phyloP scores from a whole-genome alignment of 2,797 vertebrate genomes.

The Argentina silus region DNA sequence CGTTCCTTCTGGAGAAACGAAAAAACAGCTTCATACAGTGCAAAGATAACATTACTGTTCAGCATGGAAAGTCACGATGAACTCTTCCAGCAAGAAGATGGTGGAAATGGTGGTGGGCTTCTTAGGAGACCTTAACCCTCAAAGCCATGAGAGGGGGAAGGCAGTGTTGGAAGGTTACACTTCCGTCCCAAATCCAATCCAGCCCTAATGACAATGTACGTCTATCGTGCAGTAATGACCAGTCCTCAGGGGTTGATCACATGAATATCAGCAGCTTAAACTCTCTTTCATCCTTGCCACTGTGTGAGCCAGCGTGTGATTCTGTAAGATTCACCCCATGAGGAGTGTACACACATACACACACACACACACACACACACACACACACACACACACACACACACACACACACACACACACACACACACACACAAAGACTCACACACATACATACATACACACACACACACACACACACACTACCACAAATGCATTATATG shows the following conservation, averaged over 20 bases:
- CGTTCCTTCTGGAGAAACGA: too few relatives aligned
- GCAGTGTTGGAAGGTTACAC: slow-evolving; percentile 30
- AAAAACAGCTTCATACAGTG: too few relatives aligned
- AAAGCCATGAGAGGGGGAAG: neutral
- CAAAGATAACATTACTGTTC: too few relatives aligned
- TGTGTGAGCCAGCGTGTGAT: slow-evolving; percentile 37
- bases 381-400: slow-evolving; percentile 38
- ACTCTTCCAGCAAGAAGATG: too few relatives aligned
- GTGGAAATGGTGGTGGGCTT: neutral
- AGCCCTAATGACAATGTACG: slow-evolving; percentile 69
- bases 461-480: slow-evolving; percentile 46
- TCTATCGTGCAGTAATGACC: slow-evolving; percentile 64
- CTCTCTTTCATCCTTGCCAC: slow-evolving; percentile 61
- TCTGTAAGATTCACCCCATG: slow-evolving; percentile 47
- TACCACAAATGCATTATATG: too few relatives aligned
- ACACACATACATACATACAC: slow-evolving; percentile 28
- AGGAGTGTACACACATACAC: slow-evolving; percentile 39
- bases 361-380: slow-evolving; percentile 36
- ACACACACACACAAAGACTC: slow-evolving; percentile 33
- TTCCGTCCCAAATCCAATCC: slow-evolving; percentile 51
- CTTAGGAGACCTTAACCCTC: neutral
- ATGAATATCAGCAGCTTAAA: slow-evolving; percentile 66
- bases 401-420: slow-evolving; percentile 51
- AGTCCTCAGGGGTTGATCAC: slow-evolving; percentile 69
- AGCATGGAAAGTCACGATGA: too few relatives aligned